Evolutionary conservation across 2,888 invertebrate species (phyloP).

Genomic region (Deilephila elpenor): DNA sequence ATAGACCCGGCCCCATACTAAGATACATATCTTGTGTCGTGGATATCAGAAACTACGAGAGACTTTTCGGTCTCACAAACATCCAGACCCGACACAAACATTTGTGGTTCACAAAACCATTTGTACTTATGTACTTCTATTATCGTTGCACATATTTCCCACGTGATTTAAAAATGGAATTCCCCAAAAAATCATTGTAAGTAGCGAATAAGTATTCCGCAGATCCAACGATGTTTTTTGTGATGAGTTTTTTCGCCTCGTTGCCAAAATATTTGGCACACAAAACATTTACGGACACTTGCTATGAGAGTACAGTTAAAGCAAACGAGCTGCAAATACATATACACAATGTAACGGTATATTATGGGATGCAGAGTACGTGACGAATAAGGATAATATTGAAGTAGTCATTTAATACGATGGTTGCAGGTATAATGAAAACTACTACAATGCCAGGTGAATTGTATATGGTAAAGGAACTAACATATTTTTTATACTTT

Average conservation of each 20-base stretch:
- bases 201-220: background rate
- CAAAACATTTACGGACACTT: slow-evolving; percentile 6
- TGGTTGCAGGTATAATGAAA: too few species aligned
- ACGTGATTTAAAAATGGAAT: background rate
- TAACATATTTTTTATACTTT: too few species aligned
- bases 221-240: background rate
- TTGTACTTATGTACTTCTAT: too few species aligned
- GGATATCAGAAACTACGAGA: too few species aligned
- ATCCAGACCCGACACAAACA: too few species aligned
- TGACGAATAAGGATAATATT: background rate
- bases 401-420: background rate
- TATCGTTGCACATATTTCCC: background rate
- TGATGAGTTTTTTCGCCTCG: background rate
- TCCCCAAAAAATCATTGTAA: background rate
- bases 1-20: too few species aligned
- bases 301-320: slow-evolving; percentile 34
- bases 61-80: too few species aligned
- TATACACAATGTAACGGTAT: slow-evolving; percentile 38
- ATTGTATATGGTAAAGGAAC: too few species aligned
- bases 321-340: slow-evolving; percentile 31
- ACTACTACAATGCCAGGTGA: too few species aligned
- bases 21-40: too few species aligned
- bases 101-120: too few species aligned
- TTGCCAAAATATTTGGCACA: slow-evolving; percentile 11
- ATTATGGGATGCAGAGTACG: background rate